Evolutionary conservation across 2,797 vertebrate species (phyloP), one percentile per base, ranked within the genome.

Genomic region (Choloepus didactylus): DNA sequence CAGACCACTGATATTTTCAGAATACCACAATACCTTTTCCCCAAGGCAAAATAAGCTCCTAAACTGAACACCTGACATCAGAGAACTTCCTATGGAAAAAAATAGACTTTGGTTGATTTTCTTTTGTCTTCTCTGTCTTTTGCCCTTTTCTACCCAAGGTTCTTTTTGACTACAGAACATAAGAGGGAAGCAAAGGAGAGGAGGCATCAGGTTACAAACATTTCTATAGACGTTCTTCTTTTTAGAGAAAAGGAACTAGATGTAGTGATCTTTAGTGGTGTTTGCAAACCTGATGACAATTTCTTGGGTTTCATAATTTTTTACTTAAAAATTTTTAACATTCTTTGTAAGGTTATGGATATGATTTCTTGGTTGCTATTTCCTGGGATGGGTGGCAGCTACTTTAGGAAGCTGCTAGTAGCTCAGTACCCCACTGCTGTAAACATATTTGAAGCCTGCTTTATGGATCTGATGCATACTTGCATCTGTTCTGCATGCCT

Each of bases 401-500:
- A 41, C 89, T 97, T 77, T 62, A 54, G 81, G 49, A 87, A 83
- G 29, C 44, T 91, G 49, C 85, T 80, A 96, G 94, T 62, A 21
- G 46, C 72, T 95, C 67, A 64, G 46, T 76, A 35, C 44, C 72
- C 73, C 95, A 96, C 66, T 86, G 93, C 31, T 29, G 76, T 84
- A 96, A 95, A 77, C 92, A 0, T 49, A 93, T 97, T 95, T 95
- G 95, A 93, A 97, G 91, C 77, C 76, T 56, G 72, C 64, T 85
- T 72, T 94, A 83, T 88, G 62, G 3, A n/a, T 84, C 62, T 1
- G 72, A 94, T 93, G 60, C 54, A 35, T 44, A 77, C 76, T 96
- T 83, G 35, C 96, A 96, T 97, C 96, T 98, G 97, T 96, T 97
- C 97, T 77, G 97, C 91, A 85, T 97, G 95, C 85, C 80, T 97